Evolutionary conservation across 23 tunicate species (phyloP).

Genomic region (Oikopleura dioica): DNA sequence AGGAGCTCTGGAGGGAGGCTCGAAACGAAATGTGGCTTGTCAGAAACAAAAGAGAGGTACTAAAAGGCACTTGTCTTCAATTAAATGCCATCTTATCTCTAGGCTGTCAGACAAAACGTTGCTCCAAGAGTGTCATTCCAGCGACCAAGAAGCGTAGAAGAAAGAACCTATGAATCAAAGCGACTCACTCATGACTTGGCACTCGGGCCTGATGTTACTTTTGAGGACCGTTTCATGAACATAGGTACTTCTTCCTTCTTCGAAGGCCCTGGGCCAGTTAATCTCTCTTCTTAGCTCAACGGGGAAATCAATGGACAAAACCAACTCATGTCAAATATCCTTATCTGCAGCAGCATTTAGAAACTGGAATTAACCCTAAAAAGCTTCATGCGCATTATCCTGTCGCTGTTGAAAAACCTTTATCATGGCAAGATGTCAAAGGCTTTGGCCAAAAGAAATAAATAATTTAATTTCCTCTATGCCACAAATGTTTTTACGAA

Average conservation of each 20-base stretch:
- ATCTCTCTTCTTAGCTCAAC: too few relatives aligned
- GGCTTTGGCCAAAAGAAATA: too few relatives aligned
- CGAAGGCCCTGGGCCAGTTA: too few relatives aligned
- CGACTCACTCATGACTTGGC: neutral
- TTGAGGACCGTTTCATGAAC: neutral
- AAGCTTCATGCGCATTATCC: neutral
- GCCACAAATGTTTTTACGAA: too few relatives aligned
- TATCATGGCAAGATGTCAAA: neutral
- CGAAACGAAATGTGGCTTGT: constrained; percentile 11
- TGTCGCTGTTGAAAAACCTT: neutral
- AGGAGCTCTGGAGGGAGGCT: neutral
- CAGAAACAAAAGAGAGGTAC: neutral
- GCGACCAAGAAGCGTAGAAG: neutral
- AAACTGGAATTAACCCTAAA: neutral
- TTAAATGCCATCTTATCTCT: too few relatives aligned
- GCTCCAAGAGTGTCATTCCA: neutral
- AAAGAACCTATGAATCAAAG: neutral
- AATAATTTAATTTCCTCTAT: too few relatives aligned
- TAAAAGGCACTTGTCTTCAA: too few relatives aligned
- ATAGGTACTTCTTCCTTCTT: too few relatives aligned
- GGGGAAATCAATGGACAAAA: constrained; percentile 6
- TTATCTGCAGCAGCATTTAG: constrained; percentile 2
- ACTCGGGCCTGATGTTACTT: constrained; percentile 4
- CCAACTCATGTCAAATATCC: neutral
- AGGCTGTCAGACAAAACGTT: too few relatives aligned